Evolutionary conservation across 2,888 invertebrate genomes (phyloP).

Genomic region (Gandaritis pyraliata): DNA sequence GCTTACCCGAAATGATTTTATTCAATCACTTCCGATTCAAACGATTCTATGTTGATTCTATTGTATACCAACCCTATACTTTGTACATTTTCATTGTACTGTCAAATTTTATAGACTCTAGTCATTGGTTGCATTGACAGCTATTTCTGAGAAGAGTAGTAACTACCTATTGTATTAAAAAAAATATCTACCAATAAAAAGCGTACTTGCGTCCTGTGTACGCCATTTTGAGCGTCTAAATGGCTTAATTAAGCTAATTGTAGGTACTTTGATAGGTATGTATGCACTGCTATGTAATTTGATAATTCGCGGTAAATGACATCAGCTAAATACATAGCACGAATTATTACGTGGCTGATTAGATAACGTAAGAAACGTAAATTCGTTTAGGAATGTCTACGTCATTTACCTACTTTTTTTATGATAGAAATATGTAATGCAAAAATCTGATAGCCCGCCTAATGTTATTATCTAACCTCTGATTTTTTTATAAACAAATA

Average conservation of each 20-base stretch:
- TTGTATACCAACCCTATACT: slow-evolving; percentile 39
- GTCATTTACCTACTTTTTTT: too few species aligned
- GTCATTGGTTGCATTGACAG: slow-evolving; percentile 44
- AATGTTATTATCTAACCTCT: too few species aligned
- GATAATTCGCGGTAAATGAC: slow-evolving; percentile 21
- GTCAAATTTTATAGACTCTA: slow-evolving; percentile 55
- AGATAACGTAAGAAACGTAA: too few species aligned
- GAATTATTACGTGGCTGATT: too few species aligned
- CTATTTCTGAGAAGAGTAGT: slow-evolving; percentile 31
- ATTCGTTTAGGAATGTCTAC: too few species aligned
- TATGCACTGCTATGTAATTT: slow-evolving; percentile 26
- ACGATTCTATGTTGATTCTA: slow-evolving; percentile 25
- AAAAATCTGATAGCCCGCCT: too few species aligned
- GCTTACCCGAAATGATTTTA: slow-evolving; percentile 4
- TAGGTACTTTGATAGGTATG: slow-evolving; percentile 20
- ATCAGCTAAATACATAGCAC: slow-evolving; percentile 4
- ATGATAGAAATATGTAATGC: too few species aligned
- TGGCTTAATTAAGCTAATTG: slow-evolving; percentile 56
- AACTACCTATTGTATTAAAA: slow-evolving; percentile 48
- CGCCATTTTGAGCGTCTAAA: slow-evolving; percentile 57
- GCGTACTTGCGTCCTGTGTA: slow-evolving; percentile 51
- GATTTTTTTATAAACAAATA: too few species aligned
- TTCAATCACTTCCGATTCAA: slow-evolving; percentile 10
- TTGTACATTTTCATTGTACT: slow-evolving; percentile 50
- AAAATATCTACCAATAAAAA: slow-evolving; percentile 51